Evolutionary conservation across 2,113 vertebrate species (phyloP), one percentile per base, ranked within the genome.

Genomic region (Pteropus alecto): DNA sequence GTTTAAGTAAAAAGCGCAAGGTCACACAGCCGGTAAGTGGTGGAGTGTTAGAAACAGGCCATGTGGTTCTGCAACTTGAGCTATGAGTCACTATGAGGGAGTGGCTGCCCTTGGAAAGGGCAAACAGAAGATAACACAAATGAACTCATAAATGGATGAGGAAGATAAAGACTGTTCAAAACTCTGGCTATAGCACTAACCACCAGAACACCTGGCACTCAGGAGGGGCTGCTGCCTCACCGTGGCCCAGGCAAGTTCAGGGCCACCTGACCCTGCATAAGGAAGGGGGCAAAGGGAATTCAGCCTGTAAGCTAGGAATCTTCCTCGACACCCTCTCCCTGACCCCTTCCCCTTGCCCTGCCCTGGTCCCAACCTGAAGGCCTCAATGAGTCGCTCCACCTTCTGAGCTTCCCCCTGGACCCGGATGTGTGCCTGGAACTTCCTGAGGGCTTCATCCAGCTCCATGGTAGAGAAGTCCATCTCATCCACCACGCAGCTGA

Each of bases 351-450:
- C 76, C 13, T 38, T 10, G 1, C 33, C 41, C 7, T 6, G 8
- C 33, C 8, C 1, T 2, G 4, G 48, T 41, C 28, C 98, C 73
- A 84, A 99, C 99, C 99, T 99, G 97, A 99, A 99, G 24, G 99
- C 99, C 97, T 99, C 99, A 18, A 99, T 99, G 93, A 99, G 99
- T 38, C 99, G 97, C 96, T 99, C 99, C 70, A 99, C 99, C 96
- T 99, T 99, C 98, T 99, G 99, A 1, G 99, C 99, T 98, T 99
- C 99, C 48, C 99, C 99, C 95, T 99, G 99, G 41, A 99, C 99
- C 96, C 99, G 99, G 97, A 99, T 99, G 97, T 99, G 99, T 22
- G 99, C 99, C 98, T 99, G 99, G 98, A 99, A 99, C 98, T 99
- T 99, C 98, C 99, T 98, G 96, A 99, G 99, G 2, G 99, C 99